Base-by-base conservation (phyloP, 2,888 invertebrate genomes). In the Ormyrus labotus region DNA sequence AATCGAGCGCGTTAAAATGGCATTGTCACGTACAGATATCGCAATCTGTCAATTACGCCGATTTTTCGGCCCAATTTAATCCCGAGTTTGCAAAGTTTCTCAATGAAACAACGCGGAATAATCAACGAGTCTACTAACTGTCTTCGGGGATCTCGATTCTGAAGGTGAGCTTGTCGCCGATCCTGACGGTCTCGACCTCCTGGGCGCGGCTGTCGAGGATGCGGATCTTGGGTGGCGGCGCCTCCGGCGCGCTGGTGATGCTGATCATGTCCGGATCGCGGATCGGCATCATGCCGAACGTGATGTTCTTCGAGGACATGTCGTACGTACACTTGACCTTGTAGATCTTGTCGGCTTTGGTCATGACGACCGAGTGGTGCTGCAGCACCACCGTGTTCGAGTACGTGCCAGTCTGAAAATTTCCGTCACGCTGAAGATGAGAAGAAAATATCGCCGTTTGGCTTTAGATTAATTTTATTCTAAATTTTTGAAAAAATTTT, bases 261-360 rank as follows among this genome's bases (percentile, higher is more conserved):
- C 97, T 97, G 89, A 98, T 97, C 96, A 97, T 98, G 92, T 98
- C 98, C 81, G 97, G 97, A 92, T 98, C 98, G 90, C 96, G 95
- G 91, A 98, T 97, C 83, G 98, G 98, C 95, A 97, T 97, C 97
- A 98, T 97, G 92, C 98, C 98, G 92, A 98, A 98, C 55, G 98
- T 97, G 86, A 98, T 97, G 91, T 98, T 98, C 93, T 97, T 97
- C 34, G 98, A 97, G 84, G 97, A 96, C 96, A 98, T 98, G 91
- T 98, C 98, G 91, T 98, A 98, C 6, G 98, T 98, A 90, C 98
- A 98, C 90, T 98, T 97, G 81, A 98, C 97, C 92, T 97, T 98
- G 93, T 98, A 98, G 90, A 98, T 97, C 91, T 98, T 98, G 91
- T 98, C 98, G 5, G 97, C 97, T 91, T 98, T 98, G 77, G 98